phyloP scores from a whole-genome alignment of 2,888 invertebrate genomes.

The Mayetiola destructor region DNA sequence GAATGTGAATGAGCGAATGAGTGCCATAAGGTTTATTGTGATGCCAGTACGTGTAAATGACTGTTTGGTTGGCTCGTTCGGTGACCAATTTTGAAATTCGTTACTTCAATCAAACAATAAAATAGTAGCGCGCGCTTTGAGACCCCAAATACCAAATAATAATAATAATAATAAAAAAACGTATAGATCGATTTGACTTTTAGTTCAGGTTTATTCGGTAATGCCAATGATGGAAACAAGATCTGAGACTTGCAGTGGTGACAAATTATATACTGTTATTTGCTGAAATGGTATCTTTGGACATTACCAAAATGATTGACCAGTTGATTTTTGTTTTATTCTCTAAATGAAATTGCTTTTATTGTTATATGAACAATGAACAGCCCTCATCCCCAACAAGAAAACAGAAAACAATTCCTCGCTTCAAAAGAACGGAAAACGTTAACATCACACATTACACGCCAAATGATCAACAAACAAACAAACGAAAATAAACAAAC shows the following conservation, averaged over 20 bases:
- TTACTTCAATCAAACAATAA: not conserved
- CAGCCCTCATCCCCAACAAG: not conserved
- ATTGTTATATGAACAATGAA: not conserved
- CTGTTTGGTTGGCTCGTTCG: not conserved
- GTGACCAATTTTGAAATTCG: conserved; percentile 8
- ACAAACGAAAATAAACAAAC: not conserved
- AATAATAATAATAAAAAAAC: too few relatives aligned
- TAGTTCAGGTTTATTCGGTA: too few relatives aligned
- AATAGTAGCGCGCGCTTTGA: not conserved
- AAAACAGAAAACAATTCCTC: not conserved
- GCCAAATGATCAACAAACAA: not conserved
- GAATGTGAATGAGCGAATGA: too few relatives aligned
- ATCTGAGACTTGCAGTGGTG: too few relatives aligned
- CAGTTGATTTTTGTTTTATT: not conserved
- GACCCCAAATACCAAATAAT: too few relatives aligned
- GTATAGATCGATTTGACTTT: too few relatives aligned
- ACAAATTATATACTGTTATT: too few relatives aligned
- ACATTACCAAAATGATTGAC: not conserved
- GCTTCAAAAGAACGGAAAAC: too few relatives aligned
- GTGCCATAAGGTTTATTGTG: conserved; percentile 8
- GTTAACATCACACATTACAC: not conserved
- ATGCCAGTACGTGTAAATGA: conserved; percentile 5
- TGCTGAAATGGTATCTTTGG: too few relatives aligned
- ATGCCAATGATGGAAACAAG: too few relatives aligned
- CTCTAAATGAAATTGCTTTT: conserved; percentile 6